Evolutionary conservation across 1,140 invertebrate genomes (phyloP), one percentile per base, ranked within the genome.

Genomic region (Meloidogyne chitwoodi): DNA sequence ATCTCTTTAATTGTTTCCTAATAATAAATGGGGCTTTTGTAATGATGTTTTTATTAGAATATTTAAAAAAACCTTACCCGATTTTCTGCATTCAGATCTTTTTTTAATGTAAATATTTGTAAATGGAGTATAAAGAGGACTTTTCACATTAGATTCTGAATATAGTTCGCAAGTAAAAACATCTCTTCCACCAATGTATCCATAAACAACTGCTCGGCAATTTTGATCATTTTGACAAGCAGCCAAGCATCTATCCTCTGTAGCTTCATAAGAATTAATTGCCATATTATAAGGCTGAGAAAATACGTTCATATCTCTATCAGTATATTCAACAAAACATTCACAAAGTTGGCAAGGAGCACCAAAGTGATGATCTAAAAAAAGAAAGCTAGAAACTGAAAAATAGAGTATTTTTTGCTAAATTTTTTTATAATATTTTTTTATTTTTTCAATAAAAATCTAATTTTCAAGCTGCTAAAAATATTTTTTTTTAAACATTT

Each of bases 121-220:
- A 68, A 67, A 83, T 27, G 80, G 80, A 8, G 79, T 73, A 63
- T 81, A 81, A 73, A 83, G 78, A 16, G 80, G 81, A 12, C 71
- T 63, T n/a, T 61, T 38, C 0, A 69, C 63, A 61, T 68, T 73
- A 0, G 68, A n/a, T 38, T 75, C 64, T 34, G 68, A 41, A 75
- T 84, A 84, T 29, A 84, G 79, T 78, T 84, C 83, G 73, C 83
- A 84, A 38, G 84, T 77, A 76, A 84, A 84, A 14, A 84, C 80
- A 62, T 79, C 76, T 22, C 84, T 38, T 11, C 83, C 83, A 14
- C 83, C 83, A 38, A 84, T 83, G 74, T 82, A 80, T 26, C 84
- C 83, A 73, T 86, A 84, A 29, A 86, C 84, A 22, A 76, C 83
- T 16, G 80, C 81, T 67, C 71, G 76, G 71, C 83, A 84, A 26